These are phyloP conservation scores for Chauna torquata DNA, from an alignment of 2,113 vertebrate species.

Conservation along the genomic window DNA sequence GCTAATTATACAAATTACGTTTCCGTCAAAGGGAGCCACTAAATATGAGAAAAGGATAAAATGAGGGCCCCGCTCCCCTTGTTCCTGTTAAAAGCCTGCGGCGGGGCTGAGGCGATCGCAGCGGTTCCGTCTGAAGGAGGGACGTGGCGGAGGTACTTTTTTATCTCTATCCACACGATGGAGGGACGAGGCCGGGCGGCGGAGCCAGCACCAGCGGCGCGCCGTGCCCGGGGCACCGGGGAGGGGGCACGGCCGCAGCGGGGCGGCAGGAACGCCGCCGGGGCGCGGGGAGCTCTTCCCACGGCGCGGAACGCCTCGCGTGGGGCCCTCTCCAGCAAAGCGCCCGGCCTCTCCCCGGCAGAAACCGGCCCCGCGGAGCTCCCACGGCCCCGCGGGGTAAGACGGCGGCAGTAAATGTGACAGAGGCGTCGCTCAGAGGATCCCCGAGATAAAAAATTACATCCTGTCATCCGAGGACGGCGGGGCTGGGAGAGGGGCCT, in stretches of 20 bases:
- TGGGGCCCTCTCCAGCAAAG: neutral
- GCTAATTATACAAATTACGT: constrained; percentile 76
- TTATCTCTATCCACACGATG: neutral
- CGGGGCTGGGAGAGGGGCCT: constrained; percentile 41
- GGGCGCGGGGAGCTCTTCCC: neutral
- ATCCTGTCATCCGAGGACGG: constrained; percentile 36
- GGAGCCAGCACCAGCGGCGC: rapidly evolving
- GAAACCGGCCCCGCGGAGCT: neutral
- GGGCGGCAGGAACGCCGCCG: neutral
- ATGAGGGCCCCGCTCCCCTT: neutral
- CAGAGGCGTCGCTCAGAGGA: neutral
- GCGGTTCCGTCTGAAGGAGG: neutral
- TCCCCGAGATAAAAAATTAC: constrained; percentile 38
- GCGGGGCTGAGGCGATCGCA: too few species aligned
- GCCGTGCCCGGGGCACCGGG: neutral
- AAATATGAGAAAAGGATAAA: constrained; percentile 51
- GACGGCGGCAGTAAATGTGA: neutral
- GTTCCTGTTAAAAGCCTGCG: neutral
- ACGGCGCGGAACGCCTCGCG: neutral
- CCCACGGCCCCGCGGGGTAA: neutral
- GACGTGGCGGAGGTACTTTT: neutral
- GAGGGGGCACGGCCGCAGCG: neutral
- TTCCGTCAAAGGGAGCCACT: constrained; percentile 65
- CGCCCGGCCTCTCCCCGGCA: neutral
- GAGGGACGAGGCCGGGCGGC: neutral